Evolutionary conservation across 92 coral and sea anemone genomes (phyloP).

Genomic region (Porites lobata): DNA sequence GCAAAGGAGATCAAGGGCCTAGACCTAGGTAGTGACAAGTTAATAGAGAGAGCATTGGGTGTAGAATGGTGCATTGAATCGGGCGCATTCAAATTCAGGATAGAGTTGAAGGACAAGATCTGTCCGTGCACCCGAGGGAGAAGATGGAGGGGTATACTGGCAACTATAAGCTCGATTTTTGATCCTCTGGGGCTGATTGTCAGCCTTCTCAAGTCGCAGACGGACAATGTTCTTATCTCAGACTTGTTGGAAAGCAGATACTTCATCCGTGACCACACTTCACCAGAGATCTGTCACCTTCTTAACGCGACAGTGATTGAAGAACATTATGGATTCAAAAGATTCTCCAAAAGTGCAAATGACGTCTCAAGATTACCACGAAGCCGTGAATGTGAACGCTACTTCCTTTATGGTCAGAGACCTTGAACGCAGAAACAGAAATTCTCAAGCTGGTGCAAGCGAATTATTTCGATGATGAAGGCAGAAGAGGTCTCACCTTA

Average conservation of each 20-base stretch:
- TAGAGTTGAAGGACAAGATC: slow-evolving; percentile 10
- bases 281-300: no score
- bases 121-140: slow-evolving; percentile 15
- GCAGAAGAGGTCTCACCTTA: slow-evolving; percentile 23
- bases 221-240: no score
- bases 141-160: not conserved
- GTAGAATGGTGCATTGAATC: slow-evolving; percentile 33
- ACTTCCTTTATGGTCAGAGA: no score
- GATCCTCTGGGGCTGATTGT: slow-evolving; percentile 13
- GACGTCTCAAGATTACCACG: not conserved
- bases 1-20: slow-evolving; percentile 5
- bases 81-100: slow-evolving; percentile 14
- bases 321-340: slow-evolving; percentile 17
- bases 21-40: slow-evolving; percentile 10
- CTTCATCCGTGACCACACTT: slow-evolving; percentile 37
- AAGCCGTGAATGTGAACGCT: not conserved
- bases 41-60: slow-evolving; percentile 30
- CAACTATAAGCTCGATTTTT: not conserved
- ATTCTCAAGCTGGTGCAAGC: no score
- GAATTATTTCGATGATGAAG: no score
- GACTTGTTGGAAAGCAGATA: slow-evolving; percentile 9
- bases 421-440: no score
- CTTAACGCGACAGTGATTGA: slow-evolving; percentile 18
- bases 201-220: no score
- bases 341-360: slow-evolving; percentile 53